A percentile compares a stretch with the other conserved stretches of the same genome.
Conservation (phyloP, 2,888 invertebrate genomes). For the Hofmannophila pseudospretella region DNA sequence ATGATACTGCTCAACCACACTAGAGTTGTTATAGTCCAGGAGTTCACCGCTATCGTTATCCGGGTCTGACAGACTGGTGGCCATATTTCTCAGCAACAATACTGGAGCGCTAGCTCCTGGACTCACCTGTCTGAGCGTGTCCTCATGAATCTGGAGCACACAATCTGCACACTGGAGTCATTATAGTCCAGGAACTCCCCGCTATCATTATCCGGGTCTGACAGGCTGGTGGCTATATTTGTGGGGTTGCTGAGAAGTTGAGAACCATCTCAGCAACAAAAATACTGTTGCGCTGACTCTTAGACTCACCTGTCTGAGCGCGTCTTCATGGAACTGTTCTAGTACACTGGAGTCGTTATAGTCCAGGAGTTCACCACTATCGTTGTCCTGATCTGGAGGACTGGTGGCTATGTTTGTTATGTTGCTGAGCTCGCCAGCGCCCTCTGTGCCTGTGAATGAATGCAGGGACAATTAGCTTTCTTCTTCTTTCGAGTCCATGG, state of each 20-base stretch:
- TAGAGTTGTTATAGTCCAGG: constrained; percentile 78
- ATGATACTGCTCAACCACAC: constrained; percentile 84
- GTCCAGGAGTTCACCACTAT: constrained; percentile 76
- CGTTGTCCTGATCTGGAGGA: constrained; percentile 47
- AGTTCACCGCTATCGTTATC: constrained; percentile 69
- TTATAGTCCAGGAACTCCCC: constrained; percentile 78
- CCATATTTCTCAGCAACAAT: constrained; percentile 43
- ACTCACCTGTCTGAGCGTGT: constrained; percentile 83
- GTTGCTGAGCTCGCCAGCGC: constrained; percentile 58
- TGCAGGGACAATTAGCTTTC: too few species aligned
- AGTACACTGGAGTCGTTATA: constrained; percentile 79
- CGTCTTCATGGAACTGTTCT: constrained; percentile 88
- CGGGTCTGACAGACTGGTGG: constrained; percentile 44
- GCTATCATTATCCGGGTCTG: constrained; percentile 50
- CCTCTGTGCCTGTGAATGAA: constrained; percentile 47
- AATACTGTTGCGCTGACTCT: too few species aligned
- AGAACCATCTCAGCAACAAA: too few species aligned
- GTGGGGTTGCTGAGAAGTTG: constrained; percentile 38
- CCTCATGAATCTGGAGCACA: constrained; percentile 88
- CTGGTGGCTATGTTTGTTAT: constrained; percentile 39
- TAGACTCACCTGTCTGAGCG: constrained; percentile 81
- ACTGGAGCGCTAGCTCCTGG: too few species aligned
- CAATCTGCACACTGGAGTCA: constrained; percentile 77
- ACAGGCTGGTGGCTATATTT: constrained; percentile 45
- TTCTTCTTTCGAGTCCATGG: too few species aligned